Evolutionary conservation across 2,113 vertebrate genomes (phyloP).

Genomic region (Muntiacus muntjak): DNA sequence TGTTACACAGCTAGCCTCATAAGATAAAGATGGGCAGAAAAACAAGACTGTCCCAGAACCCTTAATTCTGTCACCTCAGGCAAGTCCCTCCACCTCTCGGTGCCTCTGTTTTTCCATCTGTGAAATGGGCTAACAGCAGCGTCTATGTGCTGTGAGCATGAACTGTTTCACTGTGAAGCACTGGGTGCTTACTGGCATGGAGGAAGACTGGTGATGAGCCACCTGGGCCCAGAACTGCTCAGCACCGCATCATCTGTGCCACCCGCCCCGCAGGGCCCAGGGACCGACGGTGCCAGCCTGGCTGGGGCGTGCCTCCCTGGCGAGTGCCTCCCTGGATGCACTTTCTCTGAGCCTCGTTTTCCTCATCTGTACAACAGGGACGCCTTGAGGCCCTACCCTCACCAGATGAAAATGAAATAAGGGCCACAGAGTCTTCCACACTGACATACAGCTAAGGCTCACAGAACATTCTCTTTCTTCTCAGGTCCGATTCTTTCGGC

Average conservation of each 20-base stretch:
- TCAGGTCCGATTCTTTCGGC: background rate
- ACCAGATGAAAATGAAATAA: background rate
- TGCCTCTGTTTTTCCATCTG: background rate
- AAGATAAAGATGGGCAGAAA: background rate
- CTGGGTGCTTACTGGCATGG: background rate
- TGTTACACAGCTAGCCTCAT: background rate
- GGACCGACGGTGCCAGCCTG: accelerated
- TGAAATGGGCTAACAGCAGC: background rate
- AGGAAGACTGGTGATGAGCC: accelerated
- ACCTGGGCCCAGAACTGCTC: background rate
- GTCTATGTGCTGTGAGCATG: background rate
- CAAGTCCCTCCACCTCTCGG: too few species aligned
- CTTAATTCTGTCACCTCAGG: background rate
- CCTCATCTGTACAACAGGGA: background rate
- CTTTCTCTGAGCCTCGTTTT: background rate
- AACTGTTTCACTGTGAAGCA: background rate
- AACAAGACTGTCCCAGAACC: background rate
- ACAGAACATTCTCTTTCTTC: background rate
- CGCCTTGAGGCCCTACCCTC: background rate
- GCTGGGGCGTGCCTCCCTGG: background rate
- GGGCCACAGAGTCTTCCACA: background rate
- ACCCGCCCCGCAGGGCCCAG: accelerated
- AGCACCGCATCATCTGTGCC: accelerated
- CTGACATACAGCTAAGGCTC: too few species aligned
- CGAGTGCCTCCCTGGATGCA: too few species aligned